Evolutionary conservation across 2,888 invertebrate species (phyloP), one percentile per base, ranked within the genome.

Genomic region (Agonopterix heracliana): DNA sequence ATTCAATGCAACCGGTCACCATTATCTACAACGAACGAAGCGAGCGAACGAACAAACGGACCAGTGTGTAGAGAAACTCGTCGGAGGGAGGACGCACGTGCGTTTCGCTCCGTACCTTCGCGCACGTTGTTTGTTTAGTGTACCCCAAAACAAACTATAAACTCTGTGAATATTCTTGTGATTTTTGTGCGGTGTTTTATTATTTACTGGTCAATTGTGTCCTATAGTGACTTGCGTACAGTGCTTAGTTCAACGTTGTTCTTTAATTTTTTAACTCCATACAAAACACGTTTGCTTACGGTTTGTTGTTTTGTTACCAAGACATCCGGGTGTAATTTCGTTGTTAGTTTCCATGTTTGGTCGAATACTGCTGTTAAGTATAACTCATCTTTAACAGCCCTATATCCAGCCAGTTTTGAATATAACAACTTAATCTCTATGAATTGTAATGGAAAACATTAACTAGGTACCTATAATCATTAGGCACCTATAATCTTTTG

Each of bases 261-360:
- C 62, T 63, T 68, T 61, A 63, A 70, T 68, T 73, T 75, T 72
- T 64, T 64, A 76, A 69, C 70, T 73, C 70, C 72, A 70, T 77
- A 77, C 69, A 65, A 77, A 82, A 82, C 83, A 81, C 72, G 80
- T 81, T 82, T 78, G 75, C 77, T 81, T 80, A 74, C 73, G 68
- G 74, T 80, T 83, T 81, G 81, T 84, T 84, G 80, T 85, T 84
- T 79, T 81, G 82, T 81, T 82, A 65, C 78, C 71, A 77, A 79
- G 81, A 81, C 79, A 82, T 81, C 81, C 81, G 82, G 78, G 78
- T 81, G 60, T 74, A 64, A 71, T 72, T 67, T 66, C 63, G 64
- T 60, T 66, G 64, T 69, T 65, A 58, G 55, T 63, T 64, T 47
- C 54, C 57, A 56, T 64, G 62, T 69, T 61, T 64, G 58, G 54